A percentile compares a stretch with the other conserved stretches of the same genome.
These are phyloP conservation scores for Leptinotarsa lineolata DNA, from an alignment of 1,140 invertebrate species.

Conservation along the genomic window DNA sequence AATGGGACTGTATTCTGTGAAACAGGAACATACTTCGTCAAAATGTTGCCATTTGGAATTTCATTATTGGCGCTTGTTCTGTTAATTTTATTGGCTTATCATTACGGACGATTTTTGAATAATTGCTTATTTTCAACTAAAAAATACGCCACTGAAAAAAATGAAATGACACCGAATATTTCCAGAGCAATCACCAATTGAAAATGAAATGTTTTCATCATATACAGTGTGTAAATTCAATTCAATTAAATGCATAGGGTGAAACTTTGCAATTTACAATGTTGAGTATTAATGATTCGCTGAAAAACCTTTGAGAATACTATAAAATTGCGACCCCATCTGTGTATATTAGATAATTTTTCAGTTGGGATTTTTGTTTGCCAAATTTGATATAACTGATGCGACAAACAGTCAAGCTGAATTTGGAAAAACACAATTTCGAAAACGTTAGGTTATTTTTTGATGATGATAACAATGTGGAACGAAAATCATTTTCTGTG, in stretches of 20 bases:
- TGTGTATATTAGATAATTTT: slow-evolving; percentile 65
- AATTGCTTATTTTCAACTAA: slow-evolving; percentile 63
- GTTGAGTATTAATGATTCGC: slow-evolving; percentile 61
- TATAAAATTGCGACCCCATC: slow-evolving; percentile 68
- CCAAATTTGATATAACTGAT: slow-evolving; percentile 64
- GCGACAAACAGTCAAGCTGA: slow-evolving; percentile 67
- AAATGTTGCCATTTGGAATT: slow-evolving; percentile 24
- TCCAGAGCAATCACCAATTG: slow-evolving; percentile 49
- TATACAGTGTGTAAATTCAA: no score
- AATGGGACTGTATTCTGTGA: slow-evolving; percentile 21
- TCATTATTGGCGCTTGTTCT: slow-evolving; percentile 25
- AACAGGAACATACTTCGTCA: slow-evolving; percentile 5
- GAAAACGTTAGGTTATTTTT: slow-evolving; percentile 61
- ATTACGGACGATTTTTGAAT: slow-evolving; percentile 55
- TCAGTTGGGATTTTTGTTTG: slow-evolving; percentile 64
- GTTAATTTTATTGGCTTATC: slow-evolving; percentile 32
- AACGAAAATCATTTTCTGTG: no score
- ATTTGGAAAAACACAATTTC: slow-evolving; percentile 67
- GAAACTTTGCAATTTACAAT: slow-evolving; percentile 64
- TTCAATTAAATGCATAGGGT: no score
- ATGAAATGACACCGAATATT: slow-evolving; percentile 47
- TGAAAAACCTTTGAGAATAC: slow-evolving; percentile 67
- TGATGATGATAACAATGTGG: slow-evolving; percentile 42
- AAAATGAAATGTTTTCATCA: slow-evolving; percentile 69
- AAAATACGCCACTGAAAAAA: slow-evolving; percentile 55